phyloP scores from a whole-genome alignment of 2,888 invertebrate species.

The Nowickia ferox region DNA sequence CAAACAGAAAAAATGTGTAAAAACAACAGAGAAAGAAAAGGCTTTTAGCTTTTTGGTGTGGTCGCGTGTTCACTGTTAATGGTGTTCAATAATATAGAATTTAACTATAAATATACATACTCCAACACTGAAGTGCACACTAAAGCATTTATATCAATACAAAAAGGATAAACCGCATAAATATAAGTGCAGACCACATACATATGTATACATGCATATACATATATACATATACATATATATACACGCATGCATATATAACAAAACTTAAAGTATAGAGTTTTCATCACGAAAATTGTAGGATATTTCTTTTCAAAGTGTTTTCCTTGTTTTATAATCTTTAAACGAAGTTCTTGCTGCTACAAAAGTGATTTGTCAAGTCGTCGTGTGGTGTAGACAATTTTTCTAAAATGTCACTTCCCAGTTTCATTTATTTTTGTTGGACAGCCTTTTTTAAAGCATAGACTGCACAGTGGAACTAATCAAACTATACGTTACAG shows the following conservation, averaged over 20 bases:
- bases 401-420: not conserved
- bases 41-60: conserved; percentile 71
- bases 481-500: not conserved
- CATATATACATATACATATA: not conserved
- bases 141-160: conserved; percentile 23
- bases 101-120: conserved; percentile 44
- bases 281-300: conserved; percentile 8
- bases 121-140: not conserved
- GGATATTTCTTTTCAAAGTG: not conserved
- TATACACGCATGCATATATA: not conserved
- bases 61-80: conserved; percentile 70
- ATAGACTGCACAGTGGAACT: not conserved
- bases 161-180: conserved; percentile 55
- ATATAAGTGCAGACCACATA: conserved; percentile 20
- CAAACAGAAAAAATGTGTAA: conserved; percentile 23
- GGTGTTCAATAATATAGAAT: conserved; percentile 69
- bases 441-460: conserved; percentile 28
- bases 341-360: not conserved
- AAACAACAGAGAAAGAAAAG: conserved; percentile 44
- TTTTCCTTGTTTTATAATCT: not conserved
- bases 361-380: not conserved
- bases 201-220: not conserved
- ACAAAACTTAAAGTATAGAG: conserved; percentile 52
- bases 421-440: not conserved
- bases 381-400: not conserved